phyloP scores from a whole-genome alignment of 2,888 invertebrate species.

The Synanthedon tipuliformis region DNA sequence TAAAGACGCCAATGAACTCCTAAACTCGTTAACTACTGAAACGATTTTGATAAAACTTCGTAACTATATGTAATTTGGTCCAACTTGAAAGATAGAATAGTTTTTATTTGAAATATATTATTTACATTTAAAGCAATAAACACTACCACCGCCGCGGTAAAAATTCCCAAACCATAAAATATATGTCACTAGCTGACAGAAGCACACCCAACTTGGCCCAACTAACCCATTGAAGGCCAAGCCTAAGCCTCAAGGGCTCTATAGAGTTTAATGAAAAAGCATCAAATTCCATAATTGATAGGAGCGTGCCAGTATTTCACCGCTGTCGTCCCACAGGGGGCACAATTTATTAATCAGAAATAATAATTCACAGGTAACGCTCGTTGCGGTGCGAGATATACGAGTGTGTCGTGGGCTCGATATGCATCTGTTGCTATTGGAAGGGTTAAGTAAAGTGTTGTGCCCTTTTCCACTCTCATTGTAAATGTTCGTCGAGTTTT shows the following conservation, averaged over 20 bases:
- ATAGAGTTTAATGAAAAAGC: slow-evolving; percentile 61
- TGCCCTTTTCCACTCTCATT: not conserved
- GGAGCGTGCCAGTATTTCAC: slow-evolving; percentile 37
- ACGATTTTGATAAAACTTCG: too few species aligned
- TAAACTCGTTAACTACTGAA: too few species aligned
- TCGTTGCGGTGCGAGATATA: slow-evolving; percentile 13
- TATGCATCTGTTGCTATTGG: slow-evolving; percentile 36
- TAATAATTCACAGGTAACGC: slow-evolving; percentile 68
- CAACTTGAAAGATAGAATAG: too few species aligned
- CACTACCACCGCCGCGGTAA: not conserved
- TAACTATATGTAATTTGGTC: too few species aligned
- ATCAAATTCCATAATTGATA: slow-evolving; percentile 65
- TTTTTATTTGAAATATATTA: too few species aligned
- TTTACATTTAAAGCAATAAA: not conserved
- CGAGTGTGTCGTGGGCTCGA: slow-evolving; percentile 12
- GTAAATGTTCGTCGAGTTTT: too few species aligned
- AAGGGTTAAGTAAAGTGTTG: slow-evolving; percentile 37
- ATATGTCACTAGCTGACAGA: slow-evolving; percentile 2
- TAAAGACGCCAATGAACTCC: too few species aligned
- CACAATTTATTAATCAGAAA: slow-evolving; percentile 70
- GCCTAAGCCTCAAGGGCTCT: slow-evolving; percentile 34
- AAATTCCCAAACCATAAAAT: not conserved
- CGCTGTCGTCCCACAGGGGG: slow-evolving; percentile 37
- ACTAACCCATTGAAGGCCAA: slow-evolving; percentile 32
- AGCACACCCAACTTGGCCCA: slow-evolving; percentile 34